Evolutionary conservation across 1,140 invertebrate genomes (phyloP).

Genomic region (Vanessa atalanta): DNA sequence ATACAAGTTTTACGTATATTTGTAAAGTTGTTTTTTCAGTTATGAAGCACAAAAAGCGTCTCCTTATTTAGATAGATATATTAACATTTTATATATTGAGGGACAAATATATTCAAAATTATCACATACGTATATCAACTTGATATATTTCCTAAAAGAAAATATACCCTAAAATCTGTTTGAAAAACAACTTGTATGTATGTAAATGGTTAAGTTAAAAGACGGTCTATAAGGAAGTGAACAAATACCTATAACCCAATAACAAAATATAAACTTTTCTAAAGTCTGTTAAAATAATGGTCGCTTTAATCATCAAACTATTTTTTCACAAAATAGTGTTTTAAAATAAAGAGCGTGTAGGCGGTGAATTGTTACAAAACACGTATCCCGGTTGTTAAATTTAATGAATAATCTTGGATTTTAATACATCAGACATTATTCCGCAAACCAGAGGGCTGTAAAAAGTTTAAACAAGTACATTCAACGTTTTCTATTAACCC

Average conservation of each 20-base stretch:
- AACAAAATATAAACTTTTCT: background rate
- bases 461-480: slow-evolving; percentile 27
- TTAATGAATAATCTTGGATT: slow-evolving; percentile 21
- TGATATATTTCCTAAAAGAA: too few relatives aligned
- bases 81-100: too few relatives aligned
- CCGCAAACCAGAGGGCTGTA: slow-evolving; percentile 22
- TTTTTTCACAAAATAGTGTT: slow-evolving; percentile 6
- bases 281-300: slow-evolving; percentile 2
- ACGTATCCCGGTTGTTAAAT: slow-evolving; percentile 14
- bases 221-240: background rate
- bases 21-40: too few relatives aligned
- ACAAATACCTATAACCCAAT: background rate
- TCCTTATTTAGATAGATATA: too few relatives aligned
- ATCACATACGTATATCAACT: too few relatives aligned
- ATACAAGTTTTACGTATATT: too few relatives aligned
- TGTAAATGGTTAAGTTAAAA: too few relatives aligned
- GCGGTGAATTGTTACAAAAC: slow-evolving; percentile 18
- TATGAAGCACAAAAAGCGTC: too few relatives aligned
- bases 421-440: slow-evolving; percentile 15
- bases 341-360: slow-evolving; percentile 8
- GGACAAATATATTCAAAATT: too few relatives aligned
- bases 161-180: too few relatives aligned
- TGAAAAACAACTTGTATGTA: too few relatives aligned
- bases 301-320: slow-evolving; percentile 3
- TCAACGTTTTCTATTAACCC: slow-evolving; percentile 14